These are phyloP conservation scores for Pelvicachromis taeniatus DNA, from an alignment of 2,113 vertebrate genomes.

Conservation along the genomic window DNA sequence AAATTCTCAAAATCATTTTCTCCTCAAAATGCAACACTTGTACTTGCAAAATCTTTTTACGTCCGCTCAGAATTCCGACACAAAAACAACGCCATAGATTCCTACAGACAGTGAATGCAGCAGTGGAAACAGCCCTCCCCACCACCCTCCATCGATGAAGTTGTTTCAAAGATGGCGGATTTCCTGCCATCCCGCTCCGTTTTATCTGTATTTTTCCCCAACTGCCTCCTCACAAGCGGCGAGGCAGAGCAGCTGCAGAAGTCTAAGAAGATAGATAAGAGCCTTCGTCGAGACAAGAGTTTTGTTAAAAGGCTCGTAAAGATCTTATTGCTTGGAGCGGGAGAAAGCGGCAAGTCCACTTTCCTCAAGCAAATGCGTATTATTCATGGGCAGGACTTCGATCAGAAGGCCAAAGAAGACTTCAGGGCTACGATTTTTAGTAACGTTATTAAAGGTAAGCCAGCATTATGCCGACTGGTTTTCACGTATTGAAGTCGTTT, in stretches of 20 bases:
- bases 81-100: no score
- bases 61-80: no score
- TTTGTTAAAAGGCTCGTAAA: slow-evolving; percentile 90
- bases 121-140: no score
- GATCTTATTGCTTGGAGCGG: slow-evolving; percentile 90
- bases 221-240: slow-evolving; percentile 85
- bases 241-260: slow-evolving; percentile 89
- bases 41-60: no score
- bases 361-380: slow-evolving; percentile 99
- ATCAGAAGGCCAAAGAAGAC: slow-evolving; percentile 87
- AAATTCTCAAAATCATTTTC: no score
- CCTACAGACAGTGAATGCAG: no score
- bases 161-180: slow-evolving; percentile 93
- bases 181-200: slow-evolving; percentile 94
- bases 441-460: slow-evolving; percentile 91
- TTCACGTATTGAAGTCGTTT: not conserved
- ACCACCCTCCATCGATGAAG: slow-evolving; percentile 82
- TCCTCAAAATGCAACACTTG: no score
- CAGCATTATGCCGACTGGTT: not conserved
- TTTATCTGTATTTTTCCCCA: slow-evolving; percentile 88
- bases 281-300: slow-evolving; percentile 84
- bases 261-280: slow-evolving; percentile 91
- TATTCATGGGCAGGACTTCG: slow-evolving; percentile 94
- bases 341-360: slow-evolving; percentile 96
- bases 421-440: slow-evolving; percentile 92